These are phyloP conservation scores for Amphiprion clarkii DNA, from an alignment of 2,797 vertebrate genomes.

Conservation along the genomic window DNA sequence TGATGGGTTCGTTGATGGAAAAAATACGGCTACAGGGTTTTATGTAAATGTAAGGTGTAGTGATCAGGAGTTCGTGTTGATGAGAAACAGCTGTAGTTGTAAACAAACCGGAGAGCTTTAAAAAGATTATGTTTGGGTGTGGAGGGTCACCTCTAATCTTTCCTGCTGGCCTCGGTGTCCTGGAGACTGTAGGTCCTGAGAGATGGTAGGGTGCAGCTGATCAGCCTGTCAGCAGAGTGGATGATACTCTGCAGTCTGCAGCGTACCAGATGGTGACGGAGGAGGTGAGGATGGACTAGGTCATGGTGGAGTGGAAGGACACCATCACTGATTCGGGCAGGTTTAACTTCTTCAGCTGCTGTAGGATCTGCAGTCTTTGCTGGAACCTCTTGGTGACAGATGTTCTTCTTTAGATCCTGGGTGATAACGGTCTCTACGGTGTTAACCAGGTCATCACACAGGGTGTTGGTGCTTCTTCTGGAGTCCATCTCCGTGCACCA, in stretches of 20 bases:
- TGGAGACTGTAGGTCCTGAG: not conserved
- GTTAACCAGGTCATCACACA: not conserved
- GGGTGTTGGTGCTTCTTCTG: no score
- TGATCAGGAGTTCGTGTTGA: not conserved
- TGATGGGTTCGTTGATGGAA: not conserved
- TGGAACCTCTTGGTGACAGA: not conserved
- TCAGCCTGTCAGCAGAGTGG: not conserved
- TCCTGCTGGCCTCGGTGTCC: not conserved
- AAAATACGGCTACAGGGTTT: not conserved
- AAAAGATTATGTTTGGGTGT: not conserved
- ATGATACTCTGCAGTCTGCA: not conserved
- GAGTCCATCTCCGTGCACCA: no score
- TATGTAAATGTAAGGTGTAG: not conserved
- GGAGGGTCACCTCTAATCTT: not conserved
- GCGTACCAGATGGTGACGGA: conserved; percentile 3
- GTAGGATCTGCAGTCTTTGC: not conserved
- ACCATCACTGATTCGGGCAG: not conserved
- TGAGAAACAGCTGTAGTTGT: not conserved
- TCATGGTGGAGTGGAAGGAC: no score
- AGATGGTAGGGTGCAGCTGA: not conserved
- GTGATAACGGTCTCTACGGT: conserved; percentile 27
- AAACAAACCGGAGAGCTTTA: not conserved
- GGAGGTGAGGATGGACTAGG: not conserved
- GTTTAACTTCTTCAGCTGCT: not conserved
- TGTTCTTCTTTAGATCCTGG: conserved; percentile 31